phyloP scores from a whole-genome alignment of 1,140 invertebrate species.

The Idris sp. region DNA sequence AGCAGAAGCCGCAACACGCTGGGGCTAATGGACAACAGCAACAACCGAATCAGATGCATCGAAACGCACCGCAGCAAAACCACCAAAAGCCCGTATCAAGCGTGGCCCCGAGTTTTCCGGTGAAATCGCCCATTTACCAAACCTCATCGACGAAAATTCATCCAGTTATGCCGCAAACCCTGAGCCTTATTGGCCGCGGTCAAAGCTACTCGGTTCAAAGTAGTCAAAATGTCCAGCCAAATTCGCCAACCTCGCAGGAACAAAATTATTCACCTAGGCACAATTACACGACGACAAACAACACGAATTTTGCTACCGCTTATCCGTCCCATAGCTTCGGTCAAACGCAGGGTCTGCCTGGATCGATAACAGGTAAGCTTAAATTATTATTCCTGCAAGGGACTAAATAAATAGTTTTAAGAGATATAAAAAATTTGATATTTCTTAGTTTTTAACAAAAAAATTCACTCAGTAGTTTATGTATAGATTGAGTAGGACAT shows the following conservation, averaged over 20 bases:
- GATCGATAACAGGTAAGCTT: conserved; percentile 47
- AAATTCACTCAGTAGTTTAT: too few species aligned
- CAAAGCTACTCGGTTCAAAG: conserved; percentile 70
- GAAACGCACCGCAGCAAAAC: conserved; percentile 67
- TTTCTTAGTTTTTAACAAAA: too few species aligned
- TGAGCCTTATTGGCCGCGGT: conserved; percentile 77
- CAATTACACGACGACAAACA: conserved; percentile 58
- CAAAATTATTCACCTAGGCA: conserved; percentile 65
- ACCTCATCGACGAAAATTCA: conserved; percentile 89
- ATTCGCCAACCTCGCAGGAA: conserved; percentile 61
- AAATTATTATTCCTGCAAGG: not conserved
- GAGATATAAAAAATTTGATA: too few species aligned
- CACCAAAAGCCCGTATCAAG: conserved; percentile 88
- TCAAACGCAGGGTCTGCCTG: conserved; percentile 38
- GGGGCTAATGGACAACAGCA: conserved; percentile 66
- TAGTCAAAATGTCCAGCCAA: conserved; percentile 50
- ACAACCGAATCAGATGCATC: conserved; percentile 60
- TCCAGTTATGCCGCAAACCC: conserved; percentile 87
- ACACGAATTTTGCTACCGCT: conserved; percentile 49
- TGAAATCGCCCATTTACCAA: conserved; percentile 87
- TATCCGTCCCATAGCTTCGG: conserved; percentile 51
- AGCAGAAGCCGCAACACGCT: conserved; percentile 61
- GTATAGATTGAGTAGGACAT: too few species aligned
- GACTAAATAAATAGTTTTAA: not conserved
- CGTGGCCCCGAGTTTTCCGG: conserved; percentile 85